These are phyloP conservation scores for Catocala fraxini DNA, from an alignment of 2,888 invertebrate genomes.

Conservation along the genomic window DNA sequence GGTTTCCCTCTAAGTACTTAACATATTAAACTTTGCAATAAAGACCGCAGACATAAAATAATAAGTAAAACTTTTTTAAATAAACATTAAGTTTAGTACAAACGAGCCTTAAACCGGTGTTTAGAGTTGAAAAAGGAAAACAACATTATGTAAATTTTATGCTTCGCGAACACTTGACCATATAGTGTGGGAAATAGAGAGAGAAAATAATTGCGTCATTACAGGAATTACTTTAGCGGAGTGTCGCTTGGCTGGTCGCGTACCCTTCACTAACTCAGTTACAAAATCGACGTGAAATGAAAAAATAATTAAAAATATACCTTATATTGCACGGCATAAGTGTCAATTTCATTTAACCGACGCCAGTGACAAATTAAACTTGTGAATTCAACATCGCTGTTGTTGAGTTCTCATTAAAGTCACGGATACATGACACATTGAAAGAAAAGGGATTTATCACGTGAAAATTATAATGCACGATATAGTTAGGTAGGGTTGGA, in stretches of 20 bases:
- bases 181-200: conserved; percentile 64
- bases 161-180: conserved; percentile 64
- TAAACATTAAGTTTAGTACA: conserved; percentile 41
- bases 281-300: conserved; percentile 47
- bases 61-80: conserved; percentile 32
- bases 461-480: neutral
- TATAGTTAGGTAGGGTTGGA: neutral
- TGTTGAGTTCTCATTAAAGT: conserved; percentile 62
- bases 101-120: conserved; percentile 50
- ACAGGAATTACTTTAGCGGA: conserved; percentile 67
- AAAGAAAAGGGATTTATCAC: neutral
- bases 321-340: conserved; percentile 42
- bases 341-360: conserved; percentile 43
- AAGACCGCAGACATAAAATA: conserved; percentile 38
- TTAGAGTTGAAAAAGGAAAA: conserved; percentile 52
- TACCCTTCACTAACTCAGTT: conserved; percentile 66
- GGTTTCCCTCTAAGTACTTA: conserved; percentile 16
- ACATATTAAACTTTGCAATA: conserved; percentile 35
- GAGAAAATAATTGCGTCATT: conserved; percentile 76
- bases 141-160: conserved; percentile 66
- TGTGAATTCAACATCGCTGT: conserved; percentile 57
- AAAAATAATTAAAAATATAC: conserved; percentile 46
- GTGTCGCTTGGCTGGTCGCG: conserved; percentile 53
- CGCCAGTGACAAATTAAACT: conserved; percentile 58
- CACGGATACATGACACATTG: conserved; percentile 3